Conservation (phyloP, 2,797 vertebrate genomes). For the Chelonia mydas region DNA sequence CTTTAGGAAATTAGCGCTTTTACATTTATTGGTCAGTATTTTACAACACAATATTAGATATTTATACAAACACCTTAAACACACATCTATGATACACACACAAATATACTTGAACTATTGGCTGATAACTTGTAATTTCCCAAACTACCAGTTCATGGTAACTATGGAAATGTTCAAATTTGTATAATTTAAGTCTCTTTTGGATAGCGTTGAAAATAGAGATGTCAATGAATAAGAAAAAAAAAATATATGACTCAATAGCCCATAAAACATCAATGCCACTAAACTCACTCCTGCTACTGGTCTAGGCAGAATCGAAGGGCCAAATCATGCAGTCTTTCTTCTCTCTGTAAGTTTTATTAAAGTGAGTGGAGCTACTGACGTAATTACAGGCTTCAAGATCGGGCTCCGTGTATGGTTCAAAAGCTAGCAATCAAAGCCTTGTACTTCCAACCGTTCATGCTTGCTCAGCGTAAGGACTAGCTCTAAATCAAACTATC, state of each 20-base stretch:
- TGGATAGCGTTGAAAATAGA: neutral
- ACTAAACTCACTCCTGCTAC: neutral
- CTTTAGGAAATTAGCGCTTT: neutral
- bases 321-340: neutral
- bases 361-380: too few species aligned
- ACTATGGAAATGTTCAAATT: neutral
- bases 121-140: neutral
- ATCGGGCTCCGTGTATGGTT: neutral
- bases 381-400: neutral
- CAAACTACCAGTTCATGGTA: neutral
- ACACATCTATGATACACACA: neutral
- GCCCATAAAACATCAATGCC: neutral
- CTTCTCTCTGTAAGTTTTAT: neutral
- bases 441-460: neutral
- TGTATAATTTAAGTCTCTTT: neutral
- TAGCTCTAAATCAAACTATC: neutral
- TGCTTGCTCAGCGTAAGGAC: rapidly evolving
- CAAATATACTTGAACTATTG: neutral
- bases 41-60: neutral
- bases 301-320: neutral
- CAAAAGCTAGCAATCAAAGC: neutral
- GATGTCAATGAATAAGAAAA: neutral
- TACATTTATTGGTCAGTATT: neutral
- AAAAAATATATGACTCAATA: neutral
- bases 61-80: neutral